Base-by-base conservation (phyloP, 1,140 invertebrate species). In the Drosophila pandora region DNA sequence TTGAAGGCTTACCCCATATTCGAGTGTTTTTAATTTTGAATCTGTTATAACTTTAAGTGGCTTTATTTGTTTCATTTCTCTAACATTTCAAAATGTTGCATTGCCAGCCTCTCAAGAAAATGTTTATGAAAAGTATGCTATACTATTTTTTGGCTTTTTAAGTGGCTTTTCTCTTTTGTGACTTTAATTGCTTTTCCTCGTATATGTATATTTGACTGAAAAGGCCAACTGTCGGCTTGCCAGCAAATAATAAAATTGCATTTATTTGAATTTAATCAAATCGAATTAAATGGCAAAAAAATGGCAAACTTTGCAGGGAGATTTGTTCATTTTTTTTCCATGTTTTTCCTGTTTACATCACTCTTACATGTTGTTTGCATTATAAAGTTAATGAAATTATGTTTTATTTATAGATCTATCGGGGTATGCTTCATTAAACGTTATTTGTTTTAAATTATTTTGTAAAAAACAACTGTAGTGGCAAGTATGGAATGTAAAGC, bases 1-100 rank as follows among this genome's bases (percentile, higher is more conserved):
- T 59, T 68, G 25, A 28, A 69, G 50, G 50, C 55, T 48, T 68
- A n/a, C 12, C 32, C 34, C 32, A 49, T 63, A 25, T 13, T 22
- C 2, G 10, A 67, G 47, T 34, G 59, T 10, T 63, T 34, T 67
- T 67, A 12, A 64, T 52, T 37, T 37, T 9, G 22, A 62, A 49
- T 63, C 13, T 41, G 23, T 4, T n/a, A 23, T 32, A 22, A 9
- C 9, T 50, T 32, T 41, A 45, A 60, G 34, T 49, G 13, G 3
- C n/a, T 49, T 61, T 43, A 25, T 62, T 43, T 49, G 17, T 37
- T 65, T 50, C 47, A 3, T 2, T 60, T 5, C 32, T 30, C 3
- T 13, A 23, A 9, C 21, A 39, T 6, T 23, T 21, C 39, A 45
- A 25, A 23, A 60, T 50, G 43, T 41, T 58, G 17, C 21, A 6